A percentile compares a stretch with the other conserved stretches of the same genome.
Evolutionary conservation across 2,888 invertebrate species (phyloP).

Genomic region (Neoaliturus tenellus): DNA sequence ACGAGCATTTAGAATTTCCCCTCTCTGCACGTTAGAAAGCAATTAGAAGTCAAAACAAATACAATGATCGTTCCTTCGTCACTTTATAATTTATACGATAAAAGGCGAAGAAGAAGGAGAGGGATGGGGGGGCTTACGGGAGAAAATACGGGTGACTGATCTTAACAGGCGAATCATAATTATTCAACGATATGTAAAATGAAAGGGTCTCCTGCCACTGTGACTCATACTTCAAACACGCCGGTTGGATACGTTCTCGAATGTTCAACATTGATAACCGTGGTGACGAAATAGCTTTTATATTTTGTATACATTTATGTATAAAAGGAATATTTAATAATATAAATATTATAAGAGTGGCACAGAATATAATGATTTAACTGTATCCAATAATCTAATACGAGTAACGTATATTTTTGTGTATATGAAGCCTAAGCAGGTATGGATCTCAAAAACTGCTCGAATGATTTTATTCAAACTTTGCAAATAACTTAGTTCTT

Average conservation of each 20-base stretch:
- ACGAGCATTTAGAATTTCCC: too few species aligned
- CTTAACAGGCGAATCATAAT: conserved; percentile 34
- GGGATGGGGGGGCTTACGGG: not conserved
- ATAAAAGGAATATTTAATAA: too few species aligned
- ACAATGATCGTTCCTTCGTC: not conserved
- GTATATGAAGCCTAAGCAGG: too few species aligned
- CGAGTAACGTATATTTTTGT: too few species aligned
- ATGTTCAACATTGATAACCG: not conserved
- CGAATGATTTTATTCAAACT: too few species aligned
- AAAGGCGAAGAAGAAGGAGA: not conserved
- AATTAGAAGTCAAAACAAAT: not conserved
- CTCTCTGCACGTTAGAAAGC: not conserved
- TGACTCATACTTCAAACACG: conserved; percentile 8
- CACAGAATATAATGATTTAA: too few species aligned
- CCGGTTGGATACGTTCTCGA: not conserved
- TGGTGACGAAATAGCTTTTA: too few species aligned
- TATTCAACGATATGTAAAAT: conserved; percentile 43
- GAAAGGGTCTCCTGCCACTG: conserved; percentile 15
- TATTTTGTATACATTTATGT: too few species aligned
- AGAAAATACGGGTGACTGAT: conserved; percentile 15
- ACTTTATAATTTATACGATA: not conserved
- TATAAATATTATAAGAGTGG: too few species aligned
- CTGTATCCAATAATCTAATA: too few species aligned
- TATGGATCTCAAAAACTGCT: too few species aligned
- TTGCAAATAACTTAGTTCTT: too few species aligned